Base-by-base conservation (phyloP, 2,113 vertebrate genomes). In the Tachuris rubrigastra region DNA sequence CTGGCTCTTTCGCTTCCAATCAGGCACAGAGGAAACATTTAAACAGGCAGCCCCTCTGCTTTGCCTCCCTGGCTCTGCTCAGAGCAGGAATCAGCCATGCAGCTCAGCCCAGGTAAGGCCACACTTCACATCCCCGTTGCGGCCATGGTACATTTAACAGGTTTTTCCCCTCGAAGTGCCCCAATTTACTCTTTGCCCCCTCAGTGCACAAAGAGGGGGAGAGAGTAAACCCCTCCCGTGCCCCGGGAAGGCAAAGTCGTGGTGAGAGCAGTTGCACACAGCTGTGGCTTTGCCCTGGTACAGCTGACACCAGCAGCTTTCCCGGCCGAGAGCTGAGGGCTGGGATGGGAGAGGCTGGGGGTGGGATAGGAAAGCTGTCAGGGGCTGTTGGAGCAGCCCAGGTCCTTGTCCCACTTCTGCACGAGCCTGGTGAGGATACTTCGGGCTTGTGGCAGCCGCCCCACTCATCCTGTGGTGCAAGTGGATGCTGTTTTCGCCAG, bases 71-170 rank as follows among this genome's bases (percentile, higher is more conserved):
- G 93, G 90, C 91, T 97, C 59, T 96, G 85, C 92, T 88, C 88
- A 93, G 85, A 93, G 95, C 87, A 93, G 90, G 93, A 96, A 55
- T 71, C 95, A 95, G 93, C 93, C 95, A 94, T 96, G 96, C 96
- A 97, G 27, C 93, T 88, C 92, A 96, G 96, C 93, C 90, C 96
- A 97, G 96, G 96, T 97, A 96, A 97, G 96, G 96, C 93, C 96
- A 71, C 80, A 12, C 89, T 93, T 62, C 94, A 87, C 1, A 30
- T 42, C 71, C 82, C 71, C 35, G 1, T 31, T 88, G 87, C 78
- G 28, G 94, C n/a, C 14, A 52, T 1, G 27, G 53, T 42, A 39
- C 31, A 6, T 87, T 62, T 66, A 56, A 56, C 71, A 67, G 78
- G 16, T 56, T 73, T 73, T 33, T 12, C 52, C 60, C 31, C 35